Evolutionary conservation across 2,113 vertebrate species (phyloP), one percentile per base, ranked within the genome.

Genomic region (Romanogobio albipinnatus): DNA sequence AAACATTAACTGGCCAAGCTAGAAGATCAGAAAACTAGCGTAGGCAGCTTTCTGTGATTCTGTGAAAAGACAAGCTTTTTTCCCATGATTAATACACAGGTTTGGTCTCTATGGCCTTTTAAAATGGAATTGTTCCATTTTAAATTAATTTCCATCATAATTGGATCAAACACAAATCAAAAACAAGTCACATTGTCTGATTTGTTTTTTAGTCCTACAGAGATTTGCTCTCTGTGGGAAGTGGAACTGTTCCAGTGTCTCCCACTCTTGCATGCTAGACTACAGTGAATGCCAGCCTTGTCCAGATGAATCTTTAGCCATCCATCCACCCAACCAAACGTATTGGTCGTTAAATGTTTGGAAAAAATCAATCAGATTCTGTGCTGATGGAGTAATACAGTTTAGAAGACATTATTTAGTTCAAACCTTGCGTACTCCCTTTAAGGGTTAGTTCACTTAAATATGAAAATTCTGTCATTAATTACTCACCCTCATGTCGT

Each of bases 231-330:
- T 45, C n/a, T 9, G 58, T 79, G 77, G 77, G 77, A 79, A 79
- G 77, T 79, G 77, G 77, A 56, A 14, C 33, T 78, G 76, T 24
- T 59, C 76, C 77, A 62, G 39, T 10, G 58, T 79, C 58, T 62
- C 77, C 77, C 77, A 79, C 77, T 79, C 58, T 19, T 58, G 75
- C 5, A 3, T 64, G 14, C 39, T 62, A 79, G 39, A 79, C 77
- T 62, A 26, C 58, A 62, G 39, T 62, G 58, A 79, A 62, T 79
- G 76, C 39, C 58, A 0, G n/a, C 76, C 58, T 79, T 79, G 76
- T 79, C 56, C n/a, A 79, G 77, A 79, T 79, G 77, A 62, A 26
- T 14, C 73, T 51, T 73, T 17, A 62, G 58, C 58, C 36, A 62
- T 62, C 58, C 36, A 62, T 62, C 39, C 14, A 39, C 19, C 53